phyloP scores from a whole-genome alignment of 2,888 invertebrate genomes.

The Amiota communis region DNA sequence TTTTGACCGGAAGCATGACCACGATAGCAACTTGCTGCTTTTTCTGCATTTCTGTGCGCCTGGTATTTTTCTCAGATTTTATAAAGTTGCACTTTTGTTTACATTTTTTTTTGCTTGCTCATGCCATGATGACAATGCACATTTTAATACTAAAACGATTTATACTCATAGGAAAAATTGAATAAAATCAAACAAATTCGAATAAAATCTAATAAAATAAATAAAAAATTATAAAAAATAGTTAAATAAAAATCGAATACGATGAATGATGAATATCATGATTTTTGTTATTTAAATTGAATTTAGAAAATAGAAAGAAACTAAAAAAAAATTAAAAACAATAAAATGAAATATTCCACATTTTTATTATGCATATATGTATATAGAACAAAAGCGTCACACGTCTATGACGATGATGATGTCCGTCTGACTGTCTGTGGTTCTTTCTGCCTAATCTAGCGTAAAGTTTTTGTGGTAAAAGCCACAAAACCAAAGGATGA shows the following conservation, averaged over 20 bases:
- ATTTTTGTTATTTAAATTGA: too few relatives aligned
- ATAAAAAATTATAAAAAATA: slow-evolving; percentile 39
- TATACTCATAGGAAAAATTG: slow-evolving; percentile 33
- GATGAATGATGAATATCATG: too few relatives aligned
- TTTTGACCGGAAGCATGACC: too few relatives aligned
- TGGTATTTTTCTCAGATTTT: too few relatives aligned
- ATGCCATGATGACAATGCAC: too few relatives aligned
- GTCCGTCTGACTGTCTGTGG: too few relatives aligned
- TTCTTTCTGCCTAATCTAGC: slow-evolving; percentile 57
- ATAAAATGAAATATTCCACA: slow-evolving; percentile 26
- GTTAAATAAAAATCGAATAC: slow-evolving; percentile 36
- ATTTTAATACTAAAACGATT: too few relatives aligned
- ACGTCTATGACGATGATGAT: slow-evolving; percentile 13
- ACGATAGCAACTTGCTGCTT: too few relatives aligned
- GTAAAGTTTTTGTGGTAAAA: slow-evolving; percentile 52
- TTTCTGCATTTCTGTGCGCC: too few relatives aligned
- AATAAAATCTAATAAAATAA: slow-evolving; percentile 34
- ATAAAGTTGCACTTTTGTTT: neutral
- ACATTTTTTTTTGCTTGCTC: neutral
- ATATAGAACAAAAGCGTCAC: neutral
- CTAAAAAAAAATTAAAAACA: slow-evolving; percentile 51
- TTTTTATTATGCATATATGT: slow-evolving; percentile 10
- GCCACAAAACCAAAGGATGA: slow-evolving; percentile 33
- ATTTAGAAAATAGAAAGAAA: neutral
- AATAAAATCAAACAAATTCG: slow-evolving; percentile 37